phyloP scores from a whole-genome alignment of 2,797 vertebrate genomes.

The Columba guinea region DNA sequence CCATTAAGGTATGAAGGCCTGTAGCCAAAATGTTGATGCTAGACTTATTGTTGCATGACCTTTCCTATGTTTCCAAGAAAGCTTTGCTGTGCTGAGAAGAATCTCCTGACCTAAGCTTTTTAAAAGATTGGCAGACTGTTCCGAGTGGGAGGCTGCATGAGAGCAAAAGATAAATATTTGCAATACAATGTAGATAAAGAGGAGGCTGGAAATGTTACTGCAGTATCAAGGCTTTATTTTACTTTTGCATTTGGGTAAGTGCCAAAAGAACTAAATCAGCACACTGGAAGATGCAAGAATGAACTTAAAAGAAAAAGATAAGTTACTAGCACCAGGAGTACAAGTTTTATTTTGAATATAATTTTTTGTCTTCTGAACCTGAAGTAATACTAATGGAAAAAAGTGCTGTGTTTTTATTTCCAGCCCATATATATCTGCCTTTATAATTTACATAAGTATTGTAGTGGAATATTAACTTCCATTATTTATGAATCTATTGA shows the following conservation, averaged over 20 bases:
- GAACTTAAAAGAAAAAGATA: conserved; percentile 9
- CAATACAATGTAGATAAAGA: conserved; percentile 64
- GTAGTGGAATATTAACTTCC: conserved; percentile 72
- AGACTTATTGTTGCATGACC: conserved; percentile 37
- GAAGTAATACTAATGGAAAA: conserved; percentile 46
- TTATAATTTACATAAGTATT: conserved; percentile 73
- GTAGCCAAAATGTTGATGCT: conserved; percentile 57
- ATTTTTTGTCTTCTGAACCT: conserved; percentile 40
- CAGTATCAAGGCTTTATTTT: conserved; percentile 53
- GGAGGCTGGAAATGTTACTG: conserved; percentile 51
- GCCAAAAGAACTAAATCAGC: conserved; percentile 48
- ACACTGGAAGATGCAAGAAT: conserved; percentile 40
- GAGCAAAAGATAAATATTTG: conserved; percentile 69
- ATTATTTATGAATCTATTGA: conserved; percentile 80
- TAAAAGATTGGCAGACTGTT: conserved; percentile 56
- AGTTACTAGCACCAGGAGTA: conserved; percentile 4
- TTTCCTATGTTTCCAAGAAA: conserved; percentile 54
- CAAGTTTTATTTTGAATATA: conserved; percentile 11
- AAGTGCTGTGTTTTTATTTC: conserved; percentile 68
- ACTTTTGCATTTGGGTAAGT: conserved; percentile 40
- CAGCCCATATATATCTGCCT: conserved; percentile 35
- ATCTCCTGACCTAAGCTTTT: conserved; percentile 63
- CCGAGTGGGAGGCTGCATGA: conserved; percentile 62
- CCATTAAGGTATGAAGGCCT: conserved; percentile 22
- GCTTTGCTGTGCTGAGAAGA: conserved; percentile 42